These are phyloP conservation scores for Drosophila subpulchrella DNA, from an alignment of 1,140 invertebrate genomes.

Conservation along the genomic window DNA sequence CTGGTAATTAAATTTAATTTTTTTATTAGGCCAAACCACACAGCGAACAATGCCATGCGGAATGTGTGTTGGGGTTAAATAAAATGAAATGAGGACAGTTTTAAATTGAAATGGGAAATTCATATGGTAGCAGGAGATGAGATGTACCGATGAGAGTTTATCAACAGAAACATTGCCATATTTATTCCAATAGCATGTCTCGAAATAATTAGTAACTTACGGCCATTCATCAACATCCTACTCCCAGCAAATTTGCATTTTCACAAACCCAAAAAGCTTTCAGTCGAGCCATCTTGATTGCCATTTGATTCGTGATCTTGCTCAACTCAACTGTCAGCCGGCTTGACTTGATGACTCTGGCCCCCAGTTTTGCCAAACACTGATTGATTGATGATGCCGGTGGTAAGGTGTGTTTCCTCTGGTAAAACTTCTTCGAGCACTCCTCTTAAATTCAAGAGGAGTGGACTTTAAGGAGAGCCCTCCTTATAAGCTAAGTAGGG, in stretches of 20 bases:
- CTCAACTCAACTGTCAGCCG: conserved; percentile 61
- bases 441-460: conserved; percentile 24
- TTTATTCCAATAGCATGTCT: conserved; percentile 21
- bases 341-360: conserved; percentile 70
- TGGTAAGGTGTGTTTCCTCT: conserved; percentile 27
- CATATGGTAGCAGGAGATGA: not conserved
- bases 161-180: not conserved
- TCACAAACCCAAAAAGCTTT: conserved; percentile 58
- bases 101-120: conserved; percentile 35
- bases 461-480: conserved; percentile 15
- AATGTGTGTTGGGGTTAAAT: conserved; percentile 29
- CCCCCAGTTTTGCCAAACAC: conserved; percentile 45
- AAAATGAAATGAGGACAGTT: conserved; percentile 36
- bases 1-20: conserved; percentile 82
- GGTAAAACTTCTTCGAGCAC: conserved; percentile 10
- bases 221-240: conserved; percentile 30
- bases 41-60: conserved; percentile 28
- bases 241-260: conserved; percentile 47
- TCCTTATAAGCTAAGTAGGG: conserved; percentile 18
- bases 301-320: conserved; percentile 75
- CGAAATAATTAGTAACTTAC: conserved; percentile 31
- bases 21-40: conserved; percentile 68
- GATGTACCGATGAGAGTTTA: not conserved
- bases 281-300: conserved; percentile 58
- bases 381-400: conserved; percentile 64